Base-by-base conservation (phyloP, 92 coral and sea anemone species). In the Porites cylindrica region DNA sequence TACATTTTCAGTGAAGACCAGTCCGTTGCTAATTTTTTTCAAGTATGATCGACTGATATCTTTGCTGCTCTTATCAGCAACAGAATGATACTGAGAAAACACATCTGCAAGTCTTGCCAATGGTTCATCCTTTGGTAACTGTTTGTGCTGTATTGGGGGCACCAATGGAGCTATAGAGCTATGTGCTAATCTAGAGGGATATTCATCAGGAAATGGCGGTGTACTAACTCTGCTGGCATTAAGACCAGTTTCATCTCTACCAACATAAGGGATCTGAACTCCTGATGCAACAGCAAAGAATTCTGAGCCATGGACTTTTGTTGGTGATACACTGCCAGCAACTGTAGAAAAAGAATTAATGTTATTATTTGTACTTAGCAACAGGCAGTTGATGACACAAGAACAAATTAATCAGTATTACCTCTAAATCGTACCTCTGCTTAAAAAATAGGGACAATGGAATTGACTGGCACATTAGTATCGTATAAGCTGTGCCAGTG, bases 251-350 rank as follows among this genome's bases (percentile, higher is more conserved):
- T 88, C 98, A 79, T 94, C 98, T 59, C 86, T 87, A 0, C 99
- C 99, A 86, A 97, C 99, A 75, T 95, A 95, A 20, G 98, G 99
- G 19, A 96, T 91, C 69, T 97, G 99, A 11, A 97, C 95, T 32
- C 99, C 98, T 51, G 94, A 88, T 4, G 99, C 99, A 17, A 95
- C 97, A 6, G 99, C 93, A 75, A 97, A 97, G 76, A 97, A 89
- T 82, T 97, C 97, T 16, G 97, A 98, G 17, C 99, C 97, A 75
- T 91, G 94, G 54, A 93, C 84, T 85, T 90, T 93, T n/a, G 90
- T 56, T 54, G 94, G 91, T 17, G 98, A 95, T 21, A 91, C 90
- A 70, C 85, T 90, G 66, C 93, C 86, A 1, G 96, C 84, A 88
- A 81, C 96, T 94, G 56, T 17, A 82, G 51, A 21, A 50, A 32